Evolutionary conservation across 2,888 invertebrate genomes (phyloP).

Genomic region (Stenoptilia bipunctidactyla): DNA sequence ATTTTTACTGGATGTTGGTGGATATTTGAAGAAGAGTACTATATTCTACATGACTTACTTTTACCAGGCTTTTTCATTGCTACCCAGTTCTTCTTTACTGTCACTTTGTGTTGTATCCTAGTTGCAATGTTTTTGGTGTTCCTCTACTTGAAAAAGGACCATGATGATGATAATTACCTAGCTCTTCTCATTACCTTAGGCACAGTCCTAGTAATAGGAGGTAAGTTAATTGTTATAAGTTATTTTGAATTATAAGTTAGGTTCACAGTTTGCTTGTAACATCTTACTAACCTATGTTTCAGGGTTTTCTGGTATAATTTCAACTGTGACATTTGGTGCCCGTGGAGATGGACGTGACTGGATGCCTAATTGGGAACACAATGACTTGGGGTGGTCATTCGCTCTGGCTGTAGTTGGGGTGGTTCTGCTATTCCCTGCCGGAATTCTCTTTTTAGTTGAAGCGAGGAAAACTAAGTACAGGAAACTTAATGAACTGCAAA

Average conservation of each 20-base stretch:
- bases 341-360: slow-evolving; percentile 92
- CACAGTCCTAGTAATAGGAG: slow-evolving; percentile 77
- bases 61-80: slow-evolving; percentile 93
- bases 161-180: slow-evolving; percentile 82
- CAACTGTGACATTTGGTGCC: slow-evolving; percentile 89
- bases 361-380: slow-evolving; percentile 97
- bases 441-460: slow-evolving; percentile 86
- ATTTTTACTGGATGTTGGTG: slow-evolving; percentile 93
- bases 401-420: slow-evolving; percentile 88
- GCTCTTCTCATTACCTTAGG: slow-evolving; percentile 81
- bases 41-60: slow-evolving; percentile 91
- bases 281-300: slow-evolving; percentile 26
- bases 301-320: slow-evolving; percentile 85
- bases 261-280: no score
- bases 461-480: slow-evolving; percentile 83
- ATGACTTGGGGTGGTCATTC: slow-evolving; percentile 94
- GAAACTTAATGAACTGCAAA: slow-evolving; percentile 77
- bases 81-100: slow-evolving; percentile 93
- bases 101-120: slow-evolving; percentile 86
- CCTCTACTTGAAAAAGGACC: slow-evolving; percentile 79
- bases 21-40: slow-evolving; percentile 97
- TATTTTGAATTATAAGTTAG: no score
- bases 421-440: slow-evolving; percentile 80
- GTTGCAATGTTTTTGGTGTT: slow-evolving; percentile 81
- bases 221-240: slow-evolving; percentile 50